These are phyloP conservation scores for Drosophila biarmipes DNA, from an alignment of 1,140 invertebrate genomes.

Conservation along the genomic window DNA sequence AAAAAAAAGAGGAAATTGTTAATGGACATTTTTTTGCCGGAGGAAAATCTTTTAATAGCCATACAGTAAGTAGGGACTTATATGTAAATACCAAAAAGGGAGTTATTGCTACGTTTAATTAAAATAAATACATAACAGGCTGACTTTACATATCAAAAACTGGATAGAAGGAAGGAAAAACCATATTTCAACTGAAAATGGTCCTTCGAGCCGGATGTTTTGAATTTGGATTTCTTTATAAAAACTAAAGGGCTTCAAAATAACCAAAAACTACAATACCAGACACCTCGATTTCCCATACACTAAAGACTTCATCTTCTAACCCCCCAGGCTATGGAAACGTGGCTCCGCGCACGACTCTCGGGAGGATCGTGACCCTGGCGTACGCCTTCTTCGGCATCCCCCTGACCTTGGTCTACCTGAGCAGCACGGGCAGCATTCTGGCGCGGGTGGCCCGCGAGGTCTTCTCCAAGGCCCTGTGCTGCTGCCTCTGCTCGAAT, in stretches of 20 bases:
- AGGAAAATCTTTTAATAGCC: conserved; percentile 4
- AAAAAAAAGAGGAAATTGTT: conserved; percentile 8
- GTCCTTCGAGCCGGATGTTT: neutral
- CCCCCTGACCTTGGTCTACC: conserved; percentile 94
- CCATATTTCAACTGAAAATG: neutral
- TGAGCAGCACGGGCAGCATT: conserved; percentile 93
- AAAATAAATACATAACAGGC: neutral
- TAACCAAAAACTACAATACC: too few relatives aligned
- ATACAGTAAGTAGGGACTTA: neutral
- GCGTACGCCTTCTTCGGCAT: conserved; percentile 96
- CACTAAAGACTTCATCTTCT: neutral
- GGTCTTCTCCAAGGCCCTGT: conserved; percentile 92
- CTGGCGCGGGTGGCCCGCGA: conserved; percentile 93
- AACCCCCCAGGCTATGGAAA: conserved; percentile 92
- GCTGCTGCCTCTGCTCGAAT: conserved; percentile 93
- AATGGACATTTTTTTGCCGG: neutral
- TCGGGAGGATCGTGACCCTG: conserved; percentile 94
- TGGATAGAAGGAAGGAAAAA: too few relatives aligned
- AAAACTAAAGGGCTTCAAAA: neutral
- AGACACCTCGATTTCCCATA: too few relatives aligned
- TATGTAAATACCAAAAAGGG: neutral
- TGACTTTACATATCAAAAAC: neutral
- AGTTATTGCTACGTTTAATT: neutral
- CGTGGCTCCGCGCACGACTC: conserved; percentile 91
- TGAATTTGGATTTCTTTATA: neutral